Conservation (phyloP, 2,113 vertebrate species). For the Indicator maculatus region DNA sequence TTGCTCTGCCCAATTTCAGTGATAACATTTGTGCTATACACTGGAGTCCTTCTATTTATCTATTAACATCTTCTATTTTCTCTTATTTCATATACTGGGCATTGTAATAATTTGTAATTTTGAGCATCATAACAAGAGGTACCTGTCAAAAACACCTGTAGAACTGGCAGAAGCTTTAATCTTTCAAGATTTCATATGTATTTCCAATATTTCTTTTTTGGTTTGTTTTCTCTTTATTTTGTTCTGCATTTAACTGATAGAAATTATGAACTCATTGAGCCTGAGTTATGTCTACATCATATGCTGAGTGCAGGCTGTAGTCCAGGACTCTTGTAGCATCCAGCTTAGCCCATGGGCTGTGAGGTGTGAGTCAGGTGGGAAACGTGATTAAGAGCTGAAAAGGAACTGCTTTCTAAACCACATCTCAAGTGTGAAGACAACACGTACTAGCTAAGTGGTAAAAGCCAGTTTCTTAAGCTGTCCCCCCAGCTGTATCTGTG, state of each 20-base stretch:
- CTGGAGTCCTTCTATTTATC: not conserved
- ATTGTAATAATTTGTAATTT: not conserved
- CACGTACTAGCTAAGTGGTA: not conserved
- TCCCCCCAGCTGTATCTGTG: not conserved
- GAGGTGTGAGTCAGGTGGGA: not conserved
- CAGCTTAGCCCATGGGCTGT: not conserved
- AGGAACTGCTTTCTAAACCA: constrained; percentile 5
- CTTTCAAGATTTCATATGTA: not conserved
- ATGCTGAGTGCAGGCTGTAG: not conserved
- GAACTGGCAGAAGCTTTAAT: not conserved
- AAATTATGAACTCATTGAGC: not conserved
- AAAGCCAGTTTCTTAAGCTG: not conserved
- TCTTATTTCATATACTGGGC: not conserved
- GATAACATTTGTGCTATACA: not conserved
- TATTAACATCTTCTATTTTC: not conserved
- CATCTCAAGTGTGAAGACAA: constrained; percentile 22
- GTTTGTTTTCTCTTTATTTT: not conserved
- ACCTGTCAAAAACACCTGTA: not conserved
- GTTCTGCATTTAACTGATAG: not conserved
- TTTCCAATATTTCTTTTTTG: not conserved
- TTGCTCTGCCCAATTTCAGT: not conserved
- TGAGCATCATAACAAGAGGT: not conserved
- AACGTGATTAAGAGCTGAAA: not conserved
- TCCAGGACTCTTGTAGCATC: not conserved
- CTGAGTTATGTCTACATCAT: not conserved